Evolutionary conservation across 2,113 vertebrate genomes (phyloP), one percentile per base, ranked within the genome.

Genomic region (Eidolon helvum): DNA sequence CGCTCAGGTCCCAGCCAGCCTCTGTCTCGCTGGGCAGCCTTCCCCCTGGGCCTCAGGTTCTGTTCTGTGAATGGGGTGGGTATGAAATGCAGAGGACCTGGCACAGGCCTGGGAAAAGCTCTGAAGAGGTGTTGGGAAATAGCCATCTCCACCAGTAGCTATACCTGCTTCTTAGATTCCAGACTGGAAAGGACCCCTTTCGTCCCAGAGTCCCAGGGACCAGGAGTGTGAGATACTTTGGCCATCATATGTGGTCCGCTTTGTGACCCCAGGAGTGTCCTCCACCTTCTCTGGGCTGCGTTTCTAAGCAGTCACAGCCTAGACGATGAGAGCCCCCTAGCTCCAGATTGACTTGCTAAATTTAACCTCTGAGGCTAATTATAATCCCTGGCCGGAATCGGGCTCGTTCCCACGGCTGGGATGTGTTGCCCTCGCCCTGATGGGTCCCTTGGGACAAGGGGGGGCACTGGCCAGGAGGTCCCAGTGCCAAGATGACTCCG

Each of bases 301-400:
- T 82, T 40, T 75, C 89, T 33, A 30, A 63, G 66, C 19, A 0
- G 10, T n/a, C 30, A 19, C 35, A 57, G 35, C 63, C 21, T 7
- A 18, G 35, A 57, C 1, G 1, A 19, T 1, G 4, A 10, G 57
- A 88, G 53, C 59, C 48, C 85, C 28, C 48, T 24, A 26, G 61
- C 75, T 59, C 57, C 12, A 10, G 69, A 66, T 35, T 30, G 24
- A 65, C 72, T 57, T 82, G 82, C 98, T 97, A 97, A 97, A 97
- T 97, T 97, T 97, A 97, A 96, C 72, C 78, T 94, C 53, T 50
- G 5, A 33, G 26, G 90, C 95, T 97, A 97, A 96, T 97, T 97
- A 97, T 97, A 97, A 95, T 74, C 82, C 59, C 85, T 4, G 7
- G 83, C 93, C 18, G 7, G 95, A 97, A 94, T 83, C 48, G 0